phyloP scores from a whole-genome alignment of 2,888 invertebrate genomes.

The Drosophila stalkeri region DNA sequence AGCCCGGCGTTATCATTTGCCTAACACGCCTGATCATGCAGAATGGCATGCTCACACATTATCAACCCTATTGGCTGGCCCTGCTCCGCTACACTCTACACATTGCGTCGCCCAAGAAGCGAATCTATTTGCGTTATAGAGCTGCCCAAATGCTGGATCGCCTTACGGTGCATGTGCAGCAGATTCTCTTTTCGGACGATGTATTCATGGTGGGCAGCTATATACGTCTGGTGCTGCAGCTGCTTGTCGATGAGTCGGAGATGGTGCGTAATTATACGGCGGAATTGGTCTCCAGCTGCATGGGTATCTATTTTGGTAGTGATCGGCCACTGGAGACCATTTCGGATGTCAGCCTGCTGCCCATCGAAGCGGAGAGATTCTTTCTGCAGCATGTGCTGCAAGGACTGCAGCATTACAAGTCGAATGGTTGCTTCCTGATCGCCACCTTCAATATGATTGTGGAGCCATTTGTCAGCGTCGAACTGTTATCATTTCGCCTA shows the following conservation, averaged over 20 bases:
- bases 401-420: constrained; percentile 46
- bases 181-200: constrained; percentile 58
- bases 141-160: constrained; percentile 71
- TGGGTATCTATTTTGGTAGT: neutral
- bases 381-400: constrained; percentile 70
- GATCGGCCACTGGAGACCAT: neutral
- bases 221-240: constrained; percentile 70
- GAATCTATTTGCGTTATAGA: constrained; percentile 74
- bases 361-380: constrained; percentile 71
- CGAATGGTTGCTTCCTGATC: constrained; percentile 64
- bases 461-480: constrained; percentile 60
- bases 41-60: constrained; percentile 40
- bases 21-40: constrained; percentile 65
- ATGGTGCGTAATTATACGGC: constrained; percentile 77
- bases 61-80: constrained; percentile 55
- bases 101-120: constrained; percentile 70
- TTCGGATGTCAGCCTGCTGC: constrained; percentile 37
- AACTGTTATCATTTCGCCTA: constrained; percentile 15
- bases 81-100: constrained; percentile 71
- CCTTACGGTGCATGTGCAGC: constrained; percentile 58
- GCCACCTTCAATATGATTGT: constrained; percentile 73
- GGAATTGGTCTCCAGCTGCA: constrained; percentile 60
- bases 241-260: constrained; percentile 82
- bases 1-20: constrained; percentile 76
- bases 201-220: constrained; percentile 70